phyloP scores from a whole-genome alignment of 64 coral and sea anemone species.

The Actinia equina region DNA sequence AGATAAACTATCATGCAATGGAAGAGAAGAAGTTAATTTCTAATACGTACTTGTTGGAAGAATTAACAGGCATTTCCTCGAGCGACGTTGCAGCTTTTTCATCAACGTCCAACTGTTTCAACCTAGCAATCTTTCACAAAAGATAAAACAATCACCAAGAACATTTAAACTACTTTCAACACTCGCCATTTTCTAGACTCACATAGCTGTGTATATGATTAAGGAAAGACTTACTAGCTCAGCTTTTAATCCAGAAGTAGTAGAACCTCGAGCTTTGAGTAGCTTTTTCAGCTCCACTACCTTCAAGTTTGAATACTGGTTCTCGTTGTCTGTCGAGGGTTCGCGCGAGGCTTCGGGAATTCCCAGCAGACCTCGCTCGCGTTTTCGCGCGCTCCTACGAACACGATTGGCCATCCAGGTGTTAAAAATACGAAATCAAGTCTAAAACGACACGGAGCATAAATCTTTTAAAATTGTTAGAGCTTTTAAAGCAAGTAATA shows the following conservation, averaged over 20 bases:
- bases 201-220: background rate
- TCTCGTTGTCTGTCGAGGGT: background rate
- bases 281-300: constrained; percentile 43
- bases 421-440: background rate
- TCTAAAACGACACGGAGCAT: background rate
- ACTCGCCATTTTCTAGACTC: too few species aligned
- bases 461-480: background rate
- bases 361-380: constrained; percentile 53
- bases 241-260: constrained; percentile 41
- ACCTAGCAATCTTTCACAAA: constrained; percentile 39
- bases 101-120: constrained; percentile 32
- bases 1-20: background rate
- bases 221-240: constrained; percentile 30
- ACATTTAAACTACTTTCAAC: background rate
- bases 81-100: background rate
- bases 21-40: background rate
- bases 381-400: constrained; percentile 46
- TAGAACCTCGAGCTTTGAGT: constrained; percentile 29
- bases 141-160: background rate
- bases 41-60: constrained; percentile 13
- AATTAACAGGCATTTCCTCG: constrained; percentile 39
- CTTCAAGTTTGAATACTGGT: constrained; percentile 22
- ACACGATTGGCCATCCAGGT: constrained; percentile 32
- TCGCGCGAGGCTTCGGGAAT: constrained; percentile 39
- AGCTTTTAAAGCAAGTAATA: background rate